Conservation (phyloP, 1,140 invertebrate genomes). For the Zaprionus tsacasi region DNA sequence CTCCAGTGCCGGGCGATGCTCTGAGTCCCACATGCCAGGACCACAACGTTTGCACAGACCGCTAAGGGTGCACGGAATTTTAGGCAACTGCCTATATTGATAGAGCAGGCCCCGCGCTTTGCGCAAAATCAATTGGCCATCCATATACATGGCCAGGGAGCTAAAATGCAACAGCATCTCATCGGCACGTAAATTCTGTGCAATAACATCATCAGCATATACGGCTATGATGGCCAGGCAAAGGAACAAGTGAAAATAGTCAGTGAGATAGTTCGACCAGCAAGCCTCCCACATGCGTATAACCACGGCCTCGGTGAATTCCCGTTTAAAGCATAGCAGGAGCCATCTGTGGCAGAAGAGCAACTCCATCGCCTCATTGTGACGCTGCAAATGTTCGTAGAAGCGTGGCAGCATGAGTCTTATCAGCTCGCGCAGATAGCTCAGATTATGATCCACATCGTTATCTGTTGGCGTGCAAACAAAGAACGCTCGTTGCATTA, state of each 20-base stretch:
- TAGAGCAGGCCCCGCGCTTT: slow-evolving; percentile 96
- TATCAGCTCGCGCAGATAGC: slow-evolving; percentile 93
- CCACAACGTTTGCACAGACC: slow-evolving; percentile 94
- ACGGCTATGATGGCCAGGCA: slow-evolving; percentile 95
- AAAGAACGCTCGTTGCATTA: slow-evolving; percentile 97
- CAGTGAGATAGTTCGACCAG: slow-evolving; percentile 96
- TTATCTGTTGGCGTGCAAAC: slow-evolving; percentile 96
- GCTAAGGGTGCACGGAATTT: slow-evolving; percentile 94
- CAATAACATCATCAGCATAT: slow-evolving; percentile 96
- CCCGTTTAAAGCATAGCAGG: slow-evolving; percentile 94
- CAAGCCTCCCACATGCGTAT: slow-evolving; percentile 97
- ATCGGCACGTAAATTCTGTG: slow-evolving; percentile 94
- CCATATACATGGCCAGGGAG: slow-evolving; percentile 98
- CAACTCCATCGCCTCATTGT: slow-evolving; percentile 93
- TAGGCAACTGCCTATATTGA: slow-evolving; percentile 93
- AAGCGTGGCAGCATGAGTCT: slow-evolving; percentile 94
- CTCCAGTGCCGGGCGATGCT: slow-evolving; percentile 91
- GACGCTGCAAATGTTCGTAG: slow-evolving; percentile 92
- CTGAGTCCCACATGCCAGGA: slow-evolving; percentile 96
- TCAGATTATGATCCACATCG: slow-evolving; percentile 96
- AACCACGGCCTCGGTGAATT: slow-evolving; percentile 94
- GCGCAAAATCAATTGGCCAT: slow-evolving; percentile 93
- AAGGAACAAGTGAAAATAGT: slow-evolving; percentile 96
- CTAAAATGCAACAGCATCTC: slow-evolving; percentile 98
- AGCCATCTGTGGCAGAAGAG: slow-evolving; percentile 98